Base-by-base conservation (phyloP, 2,113 vertebrate genomes). In the Eolophus roseicapilla region DNA sequence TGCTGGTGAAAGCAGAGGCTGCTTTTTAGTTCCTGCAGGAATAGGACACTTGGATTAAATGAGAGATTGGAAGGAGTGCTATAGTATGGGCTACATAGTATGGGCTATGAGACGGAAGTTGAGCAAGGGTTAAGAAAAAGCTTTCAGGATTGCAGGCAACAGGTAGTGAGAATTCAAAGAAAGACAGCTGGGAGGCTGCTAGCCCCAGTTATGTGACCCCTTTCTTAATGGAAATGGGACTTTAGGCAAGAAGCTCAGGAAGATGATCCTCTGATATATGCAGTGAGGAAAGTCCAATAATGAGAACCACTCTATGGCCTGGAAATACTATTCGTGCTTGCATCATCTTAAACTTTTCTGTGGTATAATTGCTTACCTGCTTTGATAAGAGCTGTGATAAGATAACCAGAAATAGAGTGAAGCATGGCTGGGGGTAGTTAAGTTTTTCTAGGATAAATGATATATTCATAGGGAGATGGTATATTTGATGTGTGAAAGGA, bases 401-500 rank as follows among this genome's bases (percentile, higher is more conserved):
- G 35, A 74, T 27, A 76, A 70, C 37, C 80, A 95, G 75, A 74
- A 94, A 76, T 25, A 59, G 46, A 52, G n/a, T 50, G 82, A 92
- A 67, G 59, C 18, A 11, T 39, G n/a, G 35, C 44, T 76, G 18
- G 27, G 20, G 31, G 24, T 69, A 44, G 60, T 90, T 68, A 46
- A 49, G 33, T 85, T 82, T 94, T 92, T 77, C 73, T 93, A 43
- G 79, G 46, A 60, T 82, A 25, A 76, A 88, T 37, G 33, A 50
- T 73, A 19, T 88, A 88, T 93, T 90, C 75, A 64, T 47, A 88
- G 63, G 37, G 49, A 3, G 3, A 5, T 92, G 86, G 64, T 59
- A 10, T 81, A 71, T 88, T 87, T 78, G 49, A 70, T 83, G 46
- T 94, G 90, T 94, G 93, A 93, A 90, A 77, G 60, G 92, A 95